Base-by-base conservation (phyloP, 1,140 invertebrate genomes). In the Sitophilus oryzae region DNA sequence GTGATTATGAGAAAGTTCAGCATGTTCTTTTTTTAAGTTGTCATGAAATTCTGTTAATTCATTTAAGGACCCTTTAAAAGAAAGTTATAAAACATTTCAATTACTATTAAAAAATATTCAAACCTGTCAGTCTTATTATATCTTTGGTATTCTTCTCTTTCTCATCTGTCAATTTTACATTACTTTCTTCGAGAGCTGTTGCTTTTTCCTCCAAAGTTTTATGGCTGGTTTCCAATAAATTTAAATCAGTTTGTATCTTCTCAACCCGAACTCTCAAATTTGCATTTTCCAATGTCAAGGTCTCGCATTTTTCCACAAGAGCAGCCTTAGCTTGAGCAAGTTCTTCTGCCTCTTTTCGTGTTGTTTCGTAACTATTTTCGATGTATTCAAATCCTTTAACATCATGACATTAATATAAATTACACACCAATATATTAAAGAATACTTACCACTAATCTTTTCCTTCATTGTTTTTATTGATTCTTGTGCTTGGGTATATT, bases 371-470 rank as follows among this genome's bases (percentile, higher is more conserved):
- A 15, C 30, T 11, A 5, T 10, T 34, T 34, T 34, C 38, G 1
- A 25, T 43, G 2, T 42, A n/a, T 18, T 23, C 36, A 19, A 21
- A 15, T 42, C 18, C 34, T 30, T 4, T 10, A 20, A 43, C 6
- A 52, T 11, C 3, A 30, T 15, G 9, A 34, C 9, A 19, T 22
- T 18, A 34, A 30, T 18, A 20, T 25, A n/a, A 52, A 0, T 25
- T 41, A 11, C 1, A 16, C 11, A 20, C 5, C 14, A 1, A 14
- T 15, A 42, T 19, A 37, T 22, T 35, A 20, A 48, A 38, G 8
- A 21, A 52, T 34, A 55, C 43, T 53, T 37, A 60, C 59, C 45
- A 19, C 19, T 18, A 9, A 37, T 14, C 44, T 57, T 49, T 5
- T 10, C 16, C 40, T 57, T 57, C 18, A 53, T 21, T n/a, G 18